Evolutionary conservation across 2,113 vertebrate genomes (phyloP).

Genomic region (Felis catus): F.catus_Fca126_mat1.0 CM031421.1:106877501-106878000

Average conservation of each 20-base stretch:
- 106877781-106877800: neutral
- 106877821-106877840: neutral
- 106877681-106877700: neutral
- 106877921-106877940: neutral
- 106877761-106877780: neutral
- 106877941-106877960: neutral
- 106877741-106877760: neutral
- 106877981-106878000: neutral
- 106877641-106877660: neutral
- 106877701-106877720: conserved; percentile 28
- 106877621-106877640: neutral
- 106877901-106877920: neutral
- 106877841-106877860: conserved; percentile 37
- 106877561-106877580: neutral
- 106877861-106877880: conserved; percentile 51
- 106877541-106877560: neutral
- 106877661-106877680: conserved; percentile 38
- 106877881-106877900: neutral
- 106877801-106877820: conserved; percentile 22
- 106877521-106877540: neutral
- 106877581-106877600: neutral
- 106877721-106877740: conserved; percentile 46
- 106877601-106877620: neutral
- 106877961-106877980: neutral
- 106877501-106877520: neutral